Conservation (phyloP, 1,140 invertebrate species). For the Ridgeia piscesae region DNA sequence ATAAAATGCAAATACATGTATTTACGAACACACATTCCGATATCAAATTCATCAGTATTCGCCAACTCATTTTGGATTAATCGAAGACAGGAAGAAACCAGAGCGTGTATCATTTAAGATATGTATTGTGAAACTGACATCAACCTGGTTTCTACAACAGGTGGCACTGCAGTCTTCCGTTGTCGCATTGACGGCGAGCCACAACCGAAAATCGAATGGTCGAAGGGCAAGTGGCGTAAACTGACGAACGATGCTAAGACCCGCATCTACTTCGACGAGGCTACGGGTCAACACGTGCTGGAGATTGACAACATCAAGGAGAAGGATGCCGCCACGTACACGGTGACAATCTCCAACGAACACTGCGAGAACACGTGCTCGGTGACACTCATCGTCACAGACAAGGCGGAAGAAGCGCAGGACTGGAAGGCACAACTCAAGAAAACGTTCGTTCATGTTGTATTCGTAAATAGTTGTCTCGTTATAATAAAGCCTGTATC, state of each 20-base stretch:
- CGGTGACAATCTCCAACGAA: constrained; percentile 53
- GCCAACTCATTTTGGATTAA: too few species aligned
- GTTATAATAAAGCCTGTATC: neutral
- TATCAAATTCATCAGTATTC: too few species aligned
- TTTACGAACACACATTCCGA: too few species aligned
- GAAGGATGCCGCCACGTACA: constrained; percentile 54
- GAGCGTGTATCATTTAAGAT: too few species aligned
- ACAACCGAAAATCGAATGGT: constrained; percentile 51
- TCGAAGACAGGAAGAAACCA: too few species aligned
- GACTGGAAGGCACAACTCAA: constrained; percentile 55
- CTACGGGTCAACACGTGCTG: constrained; percentile 48
- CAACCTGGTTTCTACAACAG: constrained; percentile 28
- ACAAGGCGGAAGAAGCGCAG: constrained; percentile 51
- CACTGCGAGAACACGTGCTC: constrained; percentile 50
- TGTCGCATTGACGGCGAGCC: constrained; percentile 52
- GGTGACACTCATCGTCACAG: constrained; percentile 56
- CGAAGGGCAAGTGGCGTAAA: constrained; percentile 57
- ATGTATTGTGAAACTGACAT: neutral
- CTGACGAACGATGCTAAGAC: constrained; percentile 42
- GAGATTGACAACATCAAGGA: constrained; percentile 47
- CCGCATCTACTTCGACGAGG: constrained; percentile 48
- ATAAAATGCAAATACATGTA: too few species aligned
- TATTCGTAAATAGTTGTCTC: neutral
- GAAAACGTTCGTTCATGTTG: constrained; percentile 45
- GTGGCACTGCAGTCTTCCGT: constrained; percentile 49